These are phyloP conservation scores for Eugnorisma glareosa DNA, from an alignment of 2,888 invertebrate genomes.

Conservation along the genomic window DNA sequence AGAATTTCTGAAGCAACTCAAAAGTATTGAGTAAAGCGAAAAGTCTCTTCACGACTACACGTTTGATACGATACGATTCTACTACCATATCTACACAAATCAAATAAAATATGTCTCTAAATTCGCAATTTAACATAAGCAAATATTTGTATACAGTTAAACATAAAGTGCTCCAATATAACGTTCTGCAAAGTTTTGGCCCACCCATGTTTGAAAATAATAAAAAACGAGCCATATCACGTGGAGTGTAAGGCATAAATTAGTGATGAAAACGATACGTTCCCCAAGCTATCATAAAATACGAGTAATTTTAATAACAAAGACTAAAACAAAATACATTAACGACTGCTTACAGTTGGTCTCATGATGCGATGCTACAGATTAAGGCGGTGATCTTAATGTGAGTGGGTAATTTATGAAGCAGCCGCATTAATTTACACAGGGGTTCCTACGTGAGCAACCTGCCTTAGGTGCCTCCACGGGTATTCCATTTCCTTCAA, in stretches of 20 bases:
- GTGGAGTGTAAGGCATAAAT: constrained; percentile 82
- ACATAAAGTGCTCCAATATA: constrained; percentile 46
- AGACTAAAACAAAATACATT: constrained; percentile 82
- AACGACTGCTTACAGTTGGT: constrained; percentile 70
- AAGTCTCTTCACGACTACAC: not conserved
- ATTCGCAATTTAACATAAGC: constrained; percentile 18
- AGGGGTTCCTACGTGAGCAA: constrained; percentile 72
- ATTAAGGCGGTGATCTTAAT: constrained; percentile 77
- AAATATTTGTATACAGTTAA: constrained; percentile 55
- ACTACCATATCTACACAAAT: not conserved
- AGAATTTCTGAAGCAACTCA: not conserved
- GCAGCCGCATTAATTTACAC: constrained; percentile 78
- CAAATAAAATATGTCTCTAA: constrained; percentile 7
- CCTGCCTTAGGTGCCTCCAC: constrained; percentile 69
- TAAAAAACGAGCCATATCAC: constrained; percentile 77
- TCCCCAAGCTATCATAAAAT: constrained; percentile 79
- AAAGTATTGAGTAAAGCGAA: not conserved
- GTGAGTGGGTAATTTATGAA: constrained; percentile 84
- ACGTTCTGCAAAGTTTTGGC: constrained; percentile 70
- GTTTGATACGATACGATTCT: not conserved
- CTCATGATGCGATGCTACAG: constrained; percentile 64
- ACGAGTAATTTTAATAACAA: constrained; percentile 83
- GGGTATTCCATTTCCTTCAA: constrained; percentile 71
- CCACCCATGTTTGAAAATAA: constrained; percentile 83
- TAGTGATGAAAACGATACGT: constrained; percentile 82